Percentiles rank a stretch among this genome's conserved stretches.
phyloP scores from a whole-genome alignment of 2,113 vertebrate genomes.

The Hyaena hyaena region DNA sequence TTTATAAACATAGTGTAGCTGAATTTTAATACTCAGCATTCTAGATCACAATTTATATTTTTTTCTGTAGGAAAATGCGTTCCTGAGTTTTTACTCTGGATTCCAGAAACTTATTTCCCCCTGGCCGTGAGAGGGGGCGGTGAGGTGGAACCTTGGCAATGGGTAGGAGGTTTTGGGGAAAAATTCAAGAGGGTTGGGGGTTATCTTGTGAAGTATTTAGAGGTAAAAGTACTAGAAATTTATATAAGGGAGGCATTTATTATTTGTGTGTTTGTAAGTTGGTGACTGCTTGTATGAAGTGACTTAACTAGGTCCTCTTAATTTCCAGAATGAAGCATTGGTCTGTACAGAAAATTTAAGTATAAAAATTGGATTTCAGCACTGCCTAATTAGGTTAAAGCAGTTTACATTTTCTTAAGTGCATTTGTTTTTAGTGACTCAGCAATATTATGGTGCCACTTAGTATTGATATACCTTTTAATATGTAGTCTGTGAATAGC shows the following conservation, averaged over 20 bases:
- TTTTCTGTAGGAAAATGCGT: conserved; percentile 83
- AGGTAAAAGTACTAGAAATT: conserved; percentile 30
- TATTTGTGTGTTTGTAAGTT: conserved; percentile 65
- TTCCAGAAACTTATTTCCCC: conserved; percentile 82
- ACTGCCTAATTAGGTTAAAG: background rate
- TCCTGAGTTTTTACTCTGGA: conserved; percentile 84
- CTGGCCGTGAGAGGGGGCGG: conserved; percentile 79
- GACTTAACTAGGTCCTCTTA: conserved; percentile 14
- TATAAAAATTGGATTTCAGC: background rate
- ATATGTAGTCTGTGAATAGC: background rate
- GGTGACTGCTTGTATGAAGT: conserved; percentile 72
- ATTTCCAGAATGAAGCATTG: conserved; percentile 19
- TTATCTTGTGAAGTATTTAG: conserved; percentile 33
- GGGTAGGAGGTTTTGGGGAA: conserved; percentile 77
- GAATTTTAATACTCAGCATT: conserved; percentile 75
- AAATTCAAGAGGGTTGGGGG: conserved; percentile 73
- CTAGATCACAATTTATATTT: conserved; percentile 83
- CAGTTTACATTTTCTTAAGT: background rate
- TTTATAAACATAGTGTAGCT: conserved; percentile 71
- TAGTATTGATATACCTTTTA: background rate
- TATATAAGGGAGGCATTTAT: background rate
- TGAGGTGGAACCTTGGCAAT: conserved; percentile 81
- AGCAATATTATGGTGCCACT: background rate
- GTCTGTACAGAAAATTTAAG: background rate
- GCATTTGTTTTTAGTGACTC: background rate